These are phyloP conservation scores for Luperina nickerlii DNA, from an alignment of 2,888 invertebrate species.

Conservation along the genomic window DNA sequence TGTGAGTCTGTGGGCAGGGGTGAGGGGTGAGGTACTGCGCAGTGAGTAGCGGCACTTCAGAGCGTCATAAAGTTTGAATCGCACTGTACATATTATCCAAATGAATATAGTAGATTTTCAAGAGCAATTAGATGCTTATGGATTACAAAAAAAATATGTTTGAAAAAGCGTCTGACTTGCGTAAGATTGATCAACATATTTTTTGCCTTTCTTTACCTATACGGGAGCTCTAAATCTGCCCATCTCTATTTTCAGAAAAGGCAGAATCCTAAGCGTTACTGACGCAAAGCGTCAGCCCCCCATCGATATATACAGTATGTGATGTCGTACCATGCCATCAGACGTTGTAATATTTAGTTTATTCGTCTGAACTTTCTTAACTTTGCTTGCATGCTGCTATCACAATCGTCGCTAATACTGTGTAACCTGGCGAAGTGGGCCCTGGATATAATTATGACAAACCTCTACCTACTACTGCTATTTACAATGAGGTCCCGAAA, in stretches of 20 bases:
- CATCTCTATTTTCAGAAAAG: slow-evolving; percentile 54
- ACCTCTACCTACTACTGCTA: not conserved
- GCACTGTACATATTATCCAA: not conserved
- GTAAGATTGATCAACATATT: not conserved
- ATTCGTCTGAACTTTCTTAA: slow-evolving; percentile 1
- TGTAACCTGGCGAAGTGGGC: not conserved
- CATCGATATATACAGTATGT: slow-evolving; percentile 41
- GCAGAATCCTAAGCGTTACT: slow-evolving; percentile 49
- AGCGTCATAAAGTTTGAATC: not conserved
- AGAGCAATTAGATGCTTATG: not conserved
- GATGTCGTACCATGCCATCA: slow-evolving; percentile 1
- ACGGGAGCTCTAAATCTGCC: slow-evolving; percentile 12
- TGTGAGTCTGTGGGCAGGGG: not conserved
- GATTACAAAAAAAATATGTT: not conserved
- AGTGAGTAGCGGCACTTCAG: not conserved
- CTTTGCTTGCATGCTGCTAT: slow-evolving; percentile 24
- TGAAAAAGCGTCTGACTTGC: not conserved
- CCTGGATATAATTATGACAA: not conserved
- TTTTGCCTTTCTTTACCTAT: not conserved
- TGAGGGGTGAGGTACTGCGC: not conserved
- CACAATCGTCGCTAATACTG: slow-evolving; percentile 10
- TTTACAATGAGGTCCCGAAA: not conserved
- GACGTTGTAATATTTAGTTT: slow-evolving; percentile 6
- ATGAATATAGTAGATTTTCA: not conserved
- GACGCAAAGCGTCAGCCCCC: slow-evolving; percentile 4